Base-by-base conservation (phyloP, 2,888 invertebrate genomes). In the Glyphotaelius pellucidus region DNA sequence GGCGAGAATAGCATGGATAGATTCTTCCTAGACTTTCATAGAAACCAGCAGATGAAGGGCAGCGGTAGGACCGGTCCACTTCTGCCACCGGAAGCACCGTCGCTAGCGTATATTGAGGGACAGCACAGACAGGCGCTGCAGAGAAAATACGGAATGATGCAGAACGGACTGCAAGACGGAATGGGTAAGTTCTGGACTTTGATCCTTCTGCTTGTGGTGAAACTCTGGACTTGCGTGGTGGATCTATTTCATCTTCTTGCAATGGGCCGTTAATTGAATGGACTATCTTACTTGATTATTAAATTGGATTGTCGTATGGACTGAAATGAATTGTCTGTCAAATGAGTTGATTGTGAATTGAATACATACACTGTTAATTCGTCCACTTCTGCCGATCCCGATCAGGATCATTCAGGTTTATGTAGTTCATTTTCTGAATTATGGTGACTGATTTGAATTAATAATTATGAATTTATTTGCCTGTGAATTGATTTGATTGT, bases 1-100 rank as follows among this genome's bases (percentile, higher is more conserved):
- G 95, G 95, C 81, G 95, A 96, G 94, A 96, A 96, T 94, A 89
- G 93, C 94, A 97, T 97, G 96, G 97, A 97, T 93, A 97, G 97
- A 95, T 97, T 97, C 95, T 97, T 97, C 96, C 97, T 97, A 88
- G 97, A 97, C 95, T 97, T 97, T 95, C 97, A 97, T 95, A 97
- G 97, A 94, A 97, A 97, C 94, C 96, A 97, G 92, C 96, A 96
- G 92, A 94, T 95, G 93, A 93, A 93, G 89, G 84, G 90, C 25
- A 91, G 86, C 32, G 90, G 67, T 30, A 80, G 67, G 30, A 85
- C 31, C 2, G 85, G 92, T 3, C 90, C 88, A 12, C 91, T 83
- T 30, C 89, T 86, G 52, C 92, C 93, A 4, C 91, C 92, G 32
- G 92, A 92, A 25, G 92, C 93, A 89, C 93, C 90, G 25, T 93